These are phyloP conservation scores for Falco punctatus DNA, from an alignment of 2,113 vertebrate species.

Conservation along the genomic window DNA sequence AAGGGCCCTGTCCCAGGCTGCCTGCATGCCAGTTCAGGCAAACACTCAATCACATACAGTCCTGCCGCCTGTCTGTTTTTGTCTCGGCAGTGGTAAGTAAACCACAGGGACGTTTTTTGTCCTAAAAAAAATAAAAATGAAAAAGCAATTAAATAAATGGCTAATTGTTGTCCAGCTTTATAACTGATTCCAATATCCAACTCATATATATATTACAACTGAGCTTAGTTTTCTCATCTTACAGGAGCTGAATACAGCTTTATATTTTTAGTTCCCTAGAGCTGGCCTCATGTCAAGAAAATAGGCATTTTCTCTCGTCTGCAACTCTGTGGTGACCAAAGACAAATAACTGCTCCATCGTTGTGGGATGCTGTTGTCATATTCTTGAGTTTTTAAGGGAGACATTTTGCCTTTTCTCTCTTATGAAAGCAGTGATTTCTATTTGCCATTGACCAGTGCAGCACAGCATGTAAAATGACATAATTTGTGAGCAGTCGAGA, in stretches of 20 bases:
- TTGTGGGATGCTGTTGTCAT: neutral
- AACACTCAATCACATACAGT: neutral
- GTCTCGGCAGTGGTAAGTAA: rapidly evolving
- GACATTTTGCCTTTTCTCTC: slow-evolving; percentile 10
- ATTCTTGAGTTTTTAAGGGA: slow-evolving; percentile 11
- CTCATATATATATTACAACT: neutral
- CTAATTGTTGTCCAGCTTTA: neutral
- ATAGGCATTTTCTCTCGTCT: neutral
- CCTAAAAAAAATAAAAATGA: too few species aligned
- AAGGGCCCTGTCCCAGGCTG: neutral
- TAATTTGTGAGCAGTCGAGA: neutral
- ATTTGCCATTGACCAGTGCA: neutral
- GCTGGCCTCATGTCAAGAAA: slow-evolving; percentile 32
- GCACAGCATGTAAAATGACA: neutral
- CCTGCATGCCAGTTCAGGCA: neutral
- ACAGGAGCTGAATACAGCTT: neutral
- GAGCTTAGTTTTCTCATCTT: neutral
- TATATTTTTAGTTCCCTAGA: neutral
- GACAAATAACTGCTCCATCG: neutral
- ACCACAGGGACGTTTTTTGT: neutral
- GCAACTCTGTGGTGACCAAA: neutral
- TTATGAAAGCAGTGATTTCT: neutral
- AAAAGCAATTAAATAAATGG: neutral
- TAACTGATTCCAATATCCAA: neutral
- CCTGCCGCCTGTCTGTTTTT: neutral